Percentiles rank a stretch among this genome's conserved stretches.
Evolutionary conservation across 35 echinoderm and acorn worm genomes (phyloP).

Genomic region (Holothuria glaberrima): DNA sequence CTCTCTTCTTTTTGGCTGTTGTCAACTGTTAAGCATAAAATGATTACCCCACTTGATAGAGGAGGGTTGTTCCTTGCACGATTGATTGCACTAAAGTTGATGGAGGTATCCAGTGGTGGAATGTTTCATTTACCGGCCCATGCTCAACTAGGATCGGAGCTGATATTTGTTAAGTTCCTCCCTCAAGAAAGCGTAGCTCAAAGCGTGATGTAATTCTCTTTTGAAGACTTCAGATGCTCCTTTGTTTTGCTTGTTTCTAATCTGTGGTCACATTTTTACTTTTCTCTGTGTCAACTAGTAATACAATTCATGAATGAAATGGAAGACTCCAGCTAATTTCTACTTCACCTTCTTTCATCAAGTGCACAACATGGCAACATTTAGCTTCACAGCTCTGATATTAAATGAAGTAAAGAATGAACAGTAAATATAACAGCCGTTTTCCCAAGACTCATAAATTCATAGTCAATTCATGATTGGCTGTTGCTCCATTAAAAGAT

Average conservation of each 20-base stretch:
- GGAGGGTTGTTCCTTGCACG: constrained; percentile 24
- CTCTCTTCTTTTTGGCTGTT: neutral
- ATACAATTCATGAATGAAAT: neutral
- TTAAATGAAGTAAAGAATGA: too few relatives aligned
- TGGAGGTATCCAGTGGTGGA: constrained; percentile 14
- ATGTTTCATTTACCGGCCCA: constrained; percentile 5
- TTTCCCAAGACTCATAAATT: too few relatives aligned
- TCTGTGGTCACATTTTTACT: neutral
- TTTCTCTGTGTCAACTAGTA: neutral
- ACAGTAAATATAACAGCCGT: too few relatives aligned
- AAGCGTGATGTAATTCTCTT: too few relatives aligned
- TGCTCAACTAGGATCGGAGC: neutral
- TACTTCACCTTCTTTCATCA: neutral
- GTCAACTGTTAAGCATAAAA: too few relatives aligned
- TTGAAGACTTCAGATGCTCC: too few relatives aligned
- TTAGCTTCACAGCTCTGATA: neutral
- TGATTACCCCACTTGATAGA: neutral
- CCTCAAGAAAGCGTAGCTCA: too few relatives aligned
- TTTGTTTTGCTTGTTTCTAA: neutral
- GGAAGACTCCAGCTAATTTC: neutral
- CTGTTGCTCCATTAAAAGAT: too few relatives aligned
- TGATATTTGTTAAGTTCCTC: too few relatives aligned
- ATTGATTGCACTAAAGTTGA: neutral
- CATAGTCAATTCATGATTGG: too few relatives aligned
- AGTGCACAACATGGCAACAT: neutral